Evolutionary conservation across 2,888 invertebrate genomes (phyloP).

Genomic region (Tenthredo mesomela): DNA sequence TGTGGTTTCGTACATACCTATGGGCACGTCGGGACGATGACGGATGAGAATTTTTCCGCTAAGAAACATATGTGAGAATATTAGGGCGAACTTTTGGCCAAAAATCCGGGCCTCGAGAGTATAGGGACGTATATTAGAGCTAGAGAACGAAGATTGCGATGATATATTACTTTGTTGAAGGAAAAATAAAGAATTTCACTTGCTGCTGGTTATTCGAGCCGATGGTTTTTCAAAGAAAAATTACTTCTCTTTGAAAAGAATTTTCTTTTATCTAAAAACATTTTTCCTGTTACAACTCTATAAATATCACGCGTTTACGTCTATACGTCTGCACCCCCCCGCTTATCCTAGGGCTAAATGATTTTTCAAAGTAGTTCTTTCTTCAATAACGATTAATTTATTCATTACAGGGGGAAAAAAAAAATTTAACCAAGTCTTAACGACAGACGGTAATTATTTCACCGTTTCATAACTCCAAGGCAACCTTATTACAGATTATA

Average conservation of each 20-base stretch:
- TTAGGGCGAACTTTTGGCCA: neutral
- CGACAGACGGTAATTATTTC: slow-evolving; percentile 16
- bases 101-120: neutral
- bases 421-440: slow-evolving; percentile 1
- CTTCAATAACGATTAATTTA: neutral
- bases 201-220: neutral
- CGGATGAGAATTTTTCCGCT: slow-evolving; percentile 12
- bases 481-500: slow-evolving; percentile 14
- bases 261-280: neutral
- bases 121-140: neutral
- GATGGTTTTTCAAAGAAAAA: neutral
- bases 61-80: slow-evolving; percentile 8
- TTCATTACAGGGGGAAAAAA: neutral
- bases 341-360: neutral
- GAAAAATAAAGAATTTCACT: neutral
- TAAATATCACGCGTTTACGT: neutral
- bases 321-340: neutral
- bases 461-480: neutral
- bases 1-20: neutral
- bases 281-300: neutral
- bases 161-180: neutral
- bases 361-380: neutral
- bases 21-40: neutral
- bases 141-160: neutral
- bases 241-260: neutral